Conservation (phyloP, 2,888 invertebrate species). For the Rhingia campestris region DNA sequence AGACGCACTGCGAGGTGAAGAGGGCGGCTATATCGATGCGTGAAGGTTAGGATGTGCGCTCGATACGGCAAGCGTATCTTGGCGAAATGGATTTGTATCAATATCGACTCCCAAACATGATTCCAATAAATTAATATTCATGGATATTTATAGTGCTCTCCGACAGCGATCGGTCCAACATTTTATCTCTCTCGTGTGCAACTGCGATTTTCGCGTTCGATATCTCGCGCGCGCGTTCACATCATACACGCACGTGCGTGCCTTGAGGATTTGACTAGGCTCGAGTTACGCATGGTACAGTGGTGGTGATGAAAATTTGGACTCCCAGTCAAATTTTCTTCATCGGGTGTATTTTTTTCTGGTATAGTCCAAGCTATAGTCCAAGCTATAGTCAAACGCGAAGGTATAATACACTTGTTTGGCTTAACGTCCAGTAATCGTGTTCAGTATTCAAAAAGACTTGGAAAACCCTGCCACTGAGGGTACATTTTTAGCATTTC, state of each 20-base stretch:
- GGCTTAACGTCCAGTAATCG: too few species aligned
- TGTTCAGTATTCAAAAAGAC: too few species aligned
- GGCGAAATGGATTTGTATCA: constrained; percentile 82
- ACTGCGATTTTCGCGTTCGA: constrained; percentile 54
- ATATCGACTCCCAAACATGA: constrained; percentile 82
- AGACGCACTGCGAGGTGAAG: constrained; percentile 53
- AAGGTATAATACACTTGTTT: too few species aligned
- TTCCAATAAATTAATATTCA: constrained; percentile 83
- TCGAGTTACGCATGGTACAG: constrained; percentile 17
- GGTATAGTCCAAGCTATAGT: too few species aligned
- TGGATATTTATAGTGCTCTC: constrained; percentile 57
- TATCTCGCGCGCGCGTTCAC: constrained; percentile 35
- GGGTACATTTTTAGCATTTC: too few species aligned
- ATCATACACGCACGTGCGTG: constrained; percentile 39
- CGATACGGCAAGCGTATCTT: constrained; percentile 27
- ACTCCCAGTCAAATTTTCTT: too few species aligned
- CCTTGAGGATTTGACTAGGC: constrained; percentile 1
- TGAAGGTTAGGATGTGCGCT: too few species aligned
- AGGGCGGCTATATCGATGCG: constrained; percentile 22
- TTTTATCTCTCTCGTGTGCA: constrained; percentile 59
- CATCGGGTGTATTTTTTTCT: too few species aligned
- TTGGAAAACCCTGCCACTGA: too few species aligned
- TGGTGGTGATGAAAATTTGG: not conserved
- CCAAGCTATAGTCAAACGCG: too few species aligned
- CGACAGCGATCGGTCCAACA: constrained; percentile 48